phyloP scores from a whole-genome alignment of 2,888 invertebrate species.

The Spisula solida region DNA sequence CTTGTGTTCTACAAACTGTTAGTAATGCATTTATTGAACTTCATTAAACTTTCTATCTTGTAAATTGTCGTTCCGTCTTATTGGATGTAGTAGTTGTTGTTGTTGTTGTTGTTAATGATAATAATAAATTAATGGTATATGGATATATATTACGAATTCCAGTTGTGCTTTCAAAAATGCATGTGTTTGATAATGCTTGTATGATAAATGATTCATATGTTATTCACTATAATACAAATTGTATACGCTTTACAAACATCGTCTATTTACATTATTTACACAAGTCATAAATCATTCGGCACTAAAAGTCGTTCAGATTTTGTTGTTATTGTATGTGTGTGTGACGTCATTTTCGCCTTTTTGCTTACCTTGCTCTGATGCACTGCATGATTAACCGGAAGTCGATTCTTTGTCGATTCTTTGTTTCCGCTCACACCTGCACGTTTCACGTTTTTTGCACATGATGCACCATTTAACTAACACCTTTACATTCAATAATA shows the following conservation, averaged over 20 bases:
- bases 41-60: conserved; percentile 17
- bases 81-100: background rate
- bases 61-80: background rate
- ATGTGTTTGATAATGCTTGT: too few relatives aligned
- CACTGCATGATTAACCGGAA: conserved; percentile 20
- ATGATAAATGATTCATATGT: too few relatives aligned
- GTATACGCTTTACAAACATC: too few relatives aligned
- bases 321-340: background rate
- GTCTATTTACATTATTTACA: too few relatives aligned
- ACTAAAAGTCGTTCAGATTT: background rate
- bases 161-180: too few relatives aligned
- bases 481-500: background rate
- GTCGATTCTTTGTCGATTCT: too few relatives aligned
- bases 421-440: background rate
- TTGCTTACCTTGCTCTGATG: conserved; percentile 16
- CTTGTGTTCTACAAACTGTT: conserved; percentile 14
- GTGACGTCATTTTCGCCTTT: background rate
- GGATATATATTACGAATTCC: too few relatives aligned
- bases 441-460: conserved; percentile 8
- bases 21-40: background rate
- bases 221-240: too few relatives aligned
- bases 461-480: background rate
- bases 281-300: too few relatives aligned
- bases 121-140: background rate
- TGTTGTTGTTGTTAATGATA: background rate